Conservation (phyloP, 1,140 invertebrate genomes). For the Hydropsyche tenuis region DNA sequence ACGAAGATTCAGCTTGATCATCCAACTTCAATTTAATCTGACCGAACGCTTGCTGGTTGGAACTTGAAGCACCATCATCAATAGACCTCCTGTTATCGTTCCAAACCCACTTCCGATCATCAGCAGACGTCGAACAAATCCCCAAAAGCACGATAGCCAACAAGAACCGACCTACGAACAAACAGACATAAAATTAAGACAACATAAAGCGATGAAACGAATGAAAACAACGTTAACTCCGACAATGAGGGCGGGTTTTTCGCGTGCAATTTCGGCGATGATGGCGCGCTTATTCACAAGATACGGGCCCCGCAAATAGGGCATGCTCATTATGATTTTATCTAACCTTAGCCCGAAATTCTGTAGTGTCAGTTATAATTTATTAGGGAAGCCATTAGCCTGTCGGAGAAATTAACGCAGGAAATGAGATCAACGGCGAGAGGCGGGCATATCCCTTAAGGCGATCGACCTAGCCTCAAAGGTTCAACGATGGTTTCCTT, state of each 20-base stretch:
- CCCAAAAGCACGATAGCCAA: neutral
- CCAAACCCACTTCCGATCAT: slow-evolving; percentile 47
- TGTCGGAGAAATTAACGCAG: slow-evolving; percentile 41
- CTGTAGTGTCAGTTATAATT: slow-evolving; percentile 44
- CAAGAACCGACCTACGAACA: neutral
- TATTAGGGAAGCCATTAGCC: slow-evolving; percentile 44
- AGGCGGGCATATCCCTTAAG: slow-evolving; percentile 5
- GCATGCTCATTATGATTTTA: slow-evolving; percentile 33
- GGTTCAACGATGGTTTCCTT: no score
- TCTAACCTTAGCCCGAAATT: slow-evolving; percentile 27
- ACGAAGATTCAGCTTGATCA: slow-evolving; percentile 35
- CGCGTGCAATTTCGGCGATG: slow-evolving; percentile 15
- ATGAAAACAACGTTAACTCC: neutral
- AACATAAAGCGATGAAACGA: no score
- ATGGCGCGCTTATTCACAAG: slow-evolving; percentile 4
- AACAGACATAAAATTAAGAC: slow-evolving; percentile 2
- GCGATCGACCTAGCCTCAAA: no score
- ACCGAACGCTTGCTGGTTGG: slow-evolving; percentile 22
- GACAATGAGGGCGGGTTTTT: neutral
- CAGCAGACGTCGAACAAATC: neutral
- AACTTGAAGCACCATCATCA: slow-evolving; percentile 23
- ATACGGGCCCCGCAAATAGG: neutral
- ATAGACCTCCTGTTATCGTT: slow-evolving; percentile 42
- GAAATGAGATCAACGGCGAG: slow-evolving; percentile 31
- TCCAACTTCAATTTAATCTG: slow-evolving; percentile 46